Conservation (phyloP, 2,113 vertebrate species). For the Leuciscus idus region DNA sequence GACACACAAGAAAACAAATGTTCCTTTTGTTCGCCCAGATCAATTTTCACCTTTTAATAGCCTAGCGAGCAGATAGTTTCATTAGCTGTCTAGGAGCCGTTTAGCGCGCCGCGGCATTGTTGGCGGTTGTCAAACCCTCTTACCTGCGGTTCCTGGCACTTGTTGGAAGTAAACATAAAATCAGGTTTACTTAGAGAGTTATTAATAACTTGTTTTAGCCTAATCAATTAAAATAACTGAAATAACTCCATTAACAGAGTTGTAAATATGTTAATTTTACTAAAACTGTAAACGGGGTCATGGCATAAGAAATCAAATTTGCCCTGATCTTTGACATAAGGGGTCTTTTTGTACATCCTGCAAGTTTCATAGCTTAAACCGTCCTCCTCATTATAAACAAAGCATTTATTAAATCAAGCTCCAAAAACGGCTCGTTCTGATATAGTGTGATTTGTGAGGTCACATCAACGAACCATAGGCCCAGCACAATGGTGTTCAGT, state of each 20-base stretch:
- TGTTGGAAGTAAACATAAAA: background rate
- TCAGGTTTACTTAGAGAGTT: background rate
- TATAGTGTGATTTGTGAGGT: too few relatives aligned
- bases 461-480: too few relatives aligned
- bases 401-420: too few relatives aligned
- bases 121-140: background rate
- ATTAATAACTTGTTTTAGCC: background rate
- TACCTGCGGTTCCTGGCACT: background rate
- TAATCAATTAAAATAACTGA: background rate
- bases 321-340: too few relatives aligned
- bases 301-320: too few relatives aligned
- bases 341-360: too few relatives aligned
- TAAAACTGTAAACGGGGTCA: background rate
- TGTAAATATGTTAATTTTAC: background rate
- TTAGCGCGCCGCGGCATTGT: background rate
- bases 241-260: background rate
- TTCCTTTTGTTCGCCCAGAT: slow-evolving; percentile 8
- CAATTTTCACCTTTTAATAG: slow-evolving; percentile 59
- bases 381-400: too few relatives aligned
- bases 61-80: slow-evolving; percentile 20
- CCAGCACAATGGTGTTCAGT: too few relatives aligned
- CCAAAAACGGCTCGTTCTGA: too few relatives aligned
- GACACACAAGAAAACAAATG: slow-evolving; percentile 14
- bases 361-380: too few relatives aligned
- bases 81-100: background rate